Evolutionary conservation across 2,113 vertebrate genomes (phyloP), one percentile per base, ranked within the genome.

Genomic region (Nothoprocta pentlandii): DNA sequence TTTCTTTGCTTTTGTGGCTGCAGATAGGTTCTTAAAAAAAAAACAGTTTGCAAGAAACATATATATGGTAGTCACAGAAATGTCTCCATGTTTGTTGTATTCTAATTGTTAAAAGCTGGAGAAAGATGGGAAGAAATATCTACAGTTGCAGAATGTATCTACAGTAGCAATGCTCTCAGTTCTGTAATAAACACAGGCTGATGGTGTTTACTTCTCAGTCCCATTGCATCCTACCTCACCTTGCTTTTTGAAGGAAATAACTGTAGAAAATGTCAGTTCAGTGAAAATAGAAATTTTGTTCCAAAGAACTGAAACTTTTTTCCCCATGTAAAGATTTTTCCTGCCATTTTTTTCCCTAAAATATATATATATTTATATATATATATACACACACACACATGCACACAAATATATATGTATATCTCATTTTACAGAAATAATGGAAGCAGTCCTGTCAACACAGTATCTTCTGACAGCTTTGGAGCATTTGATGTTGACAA

Each of bases 211-310:
- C 16, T 36, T 51, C 36, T 16, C 14, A 58, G 54, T 58, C 16
- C 54, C 16, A 10, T 58, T 12, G 16, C 6, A 17, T 32, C 30
- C 17, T 30, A 58, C 34, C 41, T 12, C 41, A 10, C 42, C 28
- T 13, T 14, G 23, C 20, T 58, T 42, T 16, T 8, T 39, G 19
- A 8, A 2, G 15, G 17, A 73, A 82, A 76, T 0, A 4, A 10
- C 23, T 3, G 6, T 53, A 6, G 3, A 2, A 85, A 88, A 36
- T 16, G 5, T 56, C 41, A 42, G 6, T 3, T 71, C 28, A 23
- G 25, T 32, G 54, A 58, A 58, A 58, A 32, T 10, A 10, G 54
- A 58, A 32, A 32, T 58, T 58, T 58, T 21, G 16, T 32, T 58
- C 54, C 28, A 58, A 58, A 58, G 28, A 32, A 58, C 54, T 58